phyloP scores from a whole-genome alignment of 2,113 vertebrate genomes.

The Pogona vitticeps region DNA sequence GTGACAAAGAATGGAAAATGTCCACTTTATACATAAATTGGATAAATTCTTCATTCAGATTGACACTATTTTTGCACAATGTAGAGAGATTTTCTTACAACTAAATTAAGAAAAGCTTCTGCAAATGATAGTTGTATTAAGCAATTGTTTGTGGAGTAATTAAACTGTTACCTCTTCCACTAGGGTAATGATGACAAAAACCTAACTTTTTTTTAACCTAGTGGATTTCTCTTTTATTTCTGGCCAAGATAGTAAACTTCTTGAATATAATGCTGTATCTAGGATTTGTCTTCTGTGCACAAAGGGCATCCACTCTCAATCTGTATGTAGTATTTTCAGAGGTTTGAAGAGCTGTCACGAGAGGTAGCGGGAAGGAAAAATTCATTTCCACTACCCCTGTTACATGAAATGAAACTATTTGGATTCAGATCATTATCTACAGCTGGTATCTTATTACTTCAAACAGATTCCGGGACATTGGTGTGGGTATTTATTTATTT shows the following conservation, averaged over 20 bases:
- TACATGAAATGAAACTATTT: too few relatives aligned
- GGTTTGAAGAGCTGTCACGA: too few relatives aligned
- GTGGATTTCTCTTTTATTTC: not conserved
- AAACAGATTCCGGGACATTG: too few relatives aligned
- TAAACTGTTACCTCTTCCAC: not conserved
- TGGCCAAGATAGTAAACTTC: not conserved
- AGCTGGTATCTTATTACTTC: too few relatives aligned
- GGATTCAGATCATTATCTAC: too few relatives aligned
- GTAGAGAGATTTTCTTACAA: not conserved
- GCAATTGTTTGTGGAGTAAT: not conserved
- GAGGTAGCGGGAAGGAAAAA: too few relatives aligned
- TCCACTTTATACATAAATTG: not conserved
- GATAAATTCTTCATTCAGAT: not conserved
- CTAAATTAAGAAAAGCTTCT: not conserved
- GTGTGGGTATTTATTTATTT: too few relatives aligned
- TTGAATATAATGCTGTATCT: not conserved
- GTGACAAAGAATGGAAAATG: not conserved
- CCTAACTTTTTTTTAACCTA: not conserved
- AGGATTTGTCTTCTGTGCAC: too few relatives aligned
- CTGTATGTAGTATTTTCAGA: too few relatives aligned
- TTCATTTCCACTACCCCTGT: too few relatives aligned
- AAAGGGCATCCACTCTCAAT: too few relatives aligned
- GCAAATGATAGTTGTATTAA: not conserved
- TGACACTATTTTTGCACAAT: not conserved
- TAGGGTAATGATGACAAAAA: not conserved